Percentiles rank a stretch among this genome's conserved stretches.
phyloP scores from a whole-genome alignment of 2,888 invertebrate species.

The Athrips mouffetella region DNA sequence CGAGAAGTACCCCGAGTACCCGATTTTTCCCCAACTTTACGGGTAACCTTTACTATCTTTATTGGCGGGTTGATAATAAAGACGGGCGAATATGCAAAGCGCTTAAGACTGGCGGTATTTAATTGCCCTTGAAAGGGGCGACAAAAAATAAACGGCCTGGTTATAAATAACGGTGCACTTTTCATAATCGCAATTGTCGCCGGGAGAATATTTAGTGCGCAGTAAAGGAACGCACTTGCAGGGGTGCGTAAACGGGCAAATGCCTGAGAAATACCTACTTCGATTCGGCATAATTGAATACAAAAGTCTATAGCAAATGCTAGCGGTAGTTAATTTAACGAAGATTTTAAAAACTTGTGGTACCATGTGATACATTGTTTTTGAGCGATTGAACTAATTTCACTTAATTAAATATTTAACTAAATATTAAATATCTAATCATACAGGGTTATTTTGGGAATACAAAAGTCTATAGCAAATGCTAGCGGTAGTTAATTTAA shows the following conservation, averaged over 20 bases:
- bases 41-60: conserved; percentile 62
- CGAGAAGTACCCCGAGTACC: too few species aligned
- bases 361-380: too few species aligned
- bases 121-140: conserved; percentile 79
- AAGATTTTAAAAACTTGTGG: too few species aligned
- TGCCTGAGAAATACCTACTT: background rate
- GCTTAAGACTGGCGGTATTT: conserved; percentile 75
- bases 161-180: conserved; percentile 78
- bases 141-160: conserved; percentile 73
- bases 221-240: conserved; percentile 53
- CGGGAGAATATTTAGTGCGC: conserved; percentile 78
- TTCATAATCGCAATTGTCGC: conserved; percentile 79
- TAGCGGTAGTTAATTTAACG: too few species aligned
- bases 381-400: too few species aligned
- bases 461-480: too few species aligned
- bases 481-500: too few species aligned
- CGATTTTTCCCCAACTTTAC: conserved; percentile 6
- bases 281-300: background rate
- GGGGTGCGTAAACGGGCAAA: conserved; percentile 27
- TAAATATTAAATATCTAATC: too few species aligned
- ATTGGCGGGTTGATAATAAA: conserved; percentile 63
- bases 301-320: too few species aligned
- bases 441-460: too few species aligned
- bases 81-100: conserved; percentile 69
- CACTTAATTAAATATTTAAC: too few species aligned